Percentiles rank a stretch among this genome's conserved stretches.
phyloP scores from a whole-genome alignment of 2,888 invertebrate species.

The Aleiodes testaceus region DNA sequence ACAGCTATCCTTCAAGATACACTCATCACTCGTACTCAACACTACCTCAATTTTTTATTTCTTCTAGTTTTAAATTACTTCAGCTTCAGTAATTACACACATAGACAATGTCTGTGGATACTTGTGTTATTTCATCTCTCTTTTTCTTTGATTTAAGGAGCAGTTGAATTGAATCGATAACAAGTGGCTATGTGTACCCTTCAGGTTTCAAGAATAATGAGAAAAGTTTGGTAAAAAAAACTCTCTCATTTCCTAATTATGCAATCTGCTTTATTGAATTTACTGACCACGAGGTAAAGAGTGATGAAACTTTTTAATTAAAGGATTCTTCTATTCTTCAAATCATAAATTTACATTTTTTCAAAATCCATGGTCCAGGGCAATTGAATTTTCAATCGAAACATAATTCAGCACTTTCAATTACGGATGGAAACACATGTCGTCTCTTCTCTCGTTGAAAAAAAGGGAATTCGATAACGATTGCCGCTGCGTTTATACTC shows the following conservation, averaged over 20 bases:
- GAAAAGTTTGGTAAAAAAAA: constrained; percentile 18
- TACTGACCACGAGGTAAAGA: not conserved
- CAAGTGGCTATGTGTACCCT: not conserved
- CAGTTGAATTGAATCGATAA: constrained; percentile 6
- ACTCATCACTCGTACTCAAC: not conserved
- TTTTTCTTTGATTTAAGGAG: no score
- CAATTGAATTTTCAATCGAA: constrained; percentile 5
- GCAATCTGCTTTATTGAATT: constrained; percentile 15
- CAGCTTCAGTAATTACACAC: not conserved
- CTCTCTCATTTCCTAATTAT: constrained; percentile 4
- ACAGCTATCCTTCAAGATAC: constrained; percentile 8
- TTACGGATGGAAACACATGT: not conserved
- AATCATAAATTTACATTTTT: no score
- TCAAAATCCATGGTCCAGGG: no score
- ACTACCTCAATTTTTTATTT: not conserved
- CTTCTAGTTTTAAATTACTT: not conserved
- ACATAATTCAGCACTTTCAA: constrained; percentile 16
- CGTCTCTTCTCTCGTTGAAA: not conserved
- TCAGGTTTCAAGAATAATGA: constrained; percentile 10
- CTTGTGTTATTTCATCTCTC: not conserved
- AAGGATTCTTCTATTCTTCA: no score
- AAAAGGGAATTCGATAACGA: constrained; percentile 17
- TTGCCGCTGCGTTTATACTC: not conserved
- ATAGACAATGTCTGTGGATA: not conserved
- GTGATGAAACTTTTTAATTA: no score